Evolutionary conservation across 2,888 invertebrate species (phyloP), one percentile per base, ranked within the genome.

Genomic region (Erynnis tages): DNA sequence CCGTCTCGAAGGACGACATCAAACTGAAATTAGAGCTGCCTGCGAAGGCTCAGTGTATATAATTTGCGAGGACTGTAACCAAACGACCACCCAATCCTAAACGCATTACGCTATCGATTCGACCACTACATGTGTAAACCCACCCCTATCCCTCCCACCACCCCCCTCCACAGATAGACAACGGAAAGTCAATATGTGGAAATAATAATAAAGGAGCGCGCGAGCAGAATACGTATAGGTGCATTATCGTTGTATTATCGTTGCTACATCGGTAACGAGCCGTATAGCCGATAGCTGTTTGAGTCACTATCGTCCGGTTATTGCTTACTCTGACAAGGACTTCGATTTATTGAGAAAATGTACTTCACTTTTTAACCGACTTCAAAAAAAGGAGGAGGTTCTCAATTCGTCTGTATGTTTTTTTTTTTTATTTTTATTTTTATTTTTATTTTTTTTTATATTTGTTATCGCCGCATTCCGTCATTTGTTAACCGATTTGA

Each of bases 161-260:
- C 25, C 40, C 46, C 47, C 45, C 45, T 53, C 48, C 49, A 56
- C 66, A 64, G 61, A 78, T 74, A 82, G 81, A 79, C 82, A 80
- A 75, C 75, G 81, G 75, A 76, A 79, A 82, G 81, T 85, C 85
- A 83, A 86, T 88, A 88, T 87, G 88, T 79, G 85, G 86, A 82
- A 81, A 87, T 85, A 84, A 89, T 85, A 84, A 85, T 86, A 88
- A 84, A 84, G 81, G 76, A 68, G 69, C 63, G 71, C 76, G 79
- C 76, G 66, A 54, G 61, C 72, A 74, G 83, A 83, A 88, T 88
- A 88, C 79, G 77, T 76, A 89, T 78, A 66, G 77, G 53, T 57
- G 60, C 65, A 82, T 86, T 85, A 86, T 79, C 75, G 77, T 66
- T 62, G 62, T 70, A 65, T 75, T 76, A 78, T 76, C 76, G 71